phyloP scores from a whole-genome alignment of 1,140 invertebrate species.

The Drosophila nebulosa region DNA sequence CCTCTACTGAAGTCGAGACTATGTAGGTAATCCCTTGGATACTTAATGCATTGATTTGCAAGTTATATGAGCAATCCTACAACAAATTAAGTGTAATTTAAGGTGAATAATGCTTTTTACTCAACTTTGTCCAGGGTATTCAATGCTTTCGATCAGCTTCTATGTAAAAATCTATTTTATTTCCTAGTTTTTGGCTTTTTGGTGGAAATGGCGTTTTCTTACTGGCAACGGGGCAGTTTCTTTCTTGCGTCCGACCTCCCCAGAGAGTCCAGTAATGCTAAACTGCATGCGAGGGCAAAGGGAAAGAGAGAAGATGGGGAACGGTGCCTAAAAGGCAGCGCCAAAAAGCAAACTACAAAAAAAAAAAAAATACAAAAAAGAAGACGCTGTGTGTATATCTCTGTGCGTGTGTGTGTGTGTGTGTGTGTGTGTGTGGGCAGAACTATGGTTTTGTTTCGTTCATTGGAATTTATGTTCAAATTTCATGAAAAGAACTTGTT shows the following conservation, averaged over 20 bases:
- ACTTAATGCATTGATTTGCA: no score
- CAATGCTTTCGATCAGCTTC: not conserved
- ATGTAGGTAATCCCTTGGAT: no score
- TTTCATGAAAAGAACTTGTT: constrained; percentile 73
- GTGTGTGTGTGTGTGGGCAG: constrained; percentile 28
- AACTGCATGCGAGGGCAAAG: constrained; percentile 49
- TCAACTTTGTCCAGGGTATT: constrained; percentile 1
- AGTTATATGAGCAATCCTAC: no score
- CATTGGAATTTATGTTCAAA: constrained; percentile 74
- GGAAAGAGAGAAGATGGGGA: not conserved
- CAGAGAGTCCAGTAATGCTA: constrained; percentile 54
- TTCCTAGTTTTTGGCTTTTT: constrained; percentile 46
- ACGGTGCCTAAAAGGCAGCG: constrained; percentile 5
- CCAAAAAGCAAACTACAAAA: constrained; percentile 38
- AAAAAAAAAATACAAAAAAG: not conserved
- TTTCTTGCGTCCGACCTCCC: constrained; percentile 22
- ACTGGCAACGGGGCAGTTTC: constrained; percentile 53
- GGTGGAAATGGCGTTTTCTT: constrained; percentile 56
- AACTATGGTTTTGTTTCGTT: constrained; percentile 69
- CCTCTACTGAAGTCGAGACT: no score
- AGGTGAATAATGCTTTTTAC: no score
- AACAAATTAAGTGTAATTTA: no score
- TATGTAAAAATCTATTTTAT: constrained; percentile 38
- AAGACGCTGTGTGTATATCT: not conserved
- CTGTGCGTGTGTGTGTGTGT: constrained; percentile 4